These are phyloP conservation scores for Drosophila prosaltans DNA, from an alignment of 1,140 invertebrate species.

Conservation along the genomic window DNA sequence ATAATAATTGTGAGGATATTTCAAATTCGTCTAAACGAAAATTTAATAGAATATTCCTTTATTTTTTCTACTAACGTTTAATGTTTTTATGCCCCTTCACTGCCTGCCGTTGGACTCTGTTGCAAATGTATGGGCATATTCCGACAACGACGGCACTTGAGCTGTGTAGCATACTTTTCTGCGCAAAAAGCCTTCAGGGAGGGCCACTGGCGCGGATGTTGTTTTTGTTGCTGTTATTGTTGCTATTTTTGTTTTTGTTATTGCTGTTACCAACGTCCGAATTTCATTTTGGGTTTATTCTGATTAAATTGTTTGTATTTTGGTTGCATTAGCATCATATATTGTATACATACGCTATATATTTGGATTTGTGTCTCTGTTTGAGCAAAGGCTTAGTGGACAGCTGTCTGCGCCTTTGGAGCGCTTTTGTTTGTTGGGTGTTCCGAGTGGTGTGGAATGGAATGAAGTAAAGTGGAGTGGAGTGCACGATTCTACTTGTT, in stretches of 20 bases:
- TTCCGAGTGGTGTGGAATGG: too few species aligned
- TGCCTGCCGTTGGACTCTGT: conserved; percentile 30
- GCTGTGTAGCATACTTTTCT: conserved; percentile 74
- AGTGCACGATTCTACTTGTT: conserved; percentile 44
- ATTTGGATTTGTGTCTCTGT: conserved; percentile 46
- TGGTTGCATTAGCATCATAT: conserved; percentile 69
- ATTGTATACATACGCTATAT: conserved; percentile 33
- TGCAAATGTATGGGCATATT: conserved; percentile 56
- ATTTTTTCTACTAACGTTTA: conserved; percentile 61
- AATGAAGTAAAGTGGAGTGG: conserved; percentile 13
- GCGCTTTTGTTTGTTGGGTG: conserved; percentile 7
- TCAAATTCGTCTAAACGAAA: not conserved
- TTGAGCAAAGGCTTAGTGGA: conserved; percentile 65
- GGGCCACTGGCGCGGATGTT: conserved; percentile 40
- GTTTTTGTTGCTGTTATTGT: conserved; percentile 19
- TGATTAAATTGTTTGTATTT: conserved; percentile 81
- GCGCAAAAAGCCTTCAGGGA: conserved; percentile 65
- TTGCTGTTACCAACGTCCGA: conserved; percentile 39
- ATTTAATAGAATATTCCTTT: conserved; percentile 27
- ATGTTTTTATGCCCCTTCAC: conserved; percentile 58
- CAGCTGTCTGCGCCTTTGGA: conserved; percentile 45
- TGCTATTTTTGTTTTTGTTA: conserved; percentile 30
- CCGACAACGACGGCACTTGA: conserved; percentile 67
- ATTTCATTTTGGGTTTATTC: conserved; percentile 78
- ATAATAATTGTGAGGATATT: not conserved